Conservation (phyloP, 1,140 invertebrate species). For the Oryctes rhinoceros region DNA sequence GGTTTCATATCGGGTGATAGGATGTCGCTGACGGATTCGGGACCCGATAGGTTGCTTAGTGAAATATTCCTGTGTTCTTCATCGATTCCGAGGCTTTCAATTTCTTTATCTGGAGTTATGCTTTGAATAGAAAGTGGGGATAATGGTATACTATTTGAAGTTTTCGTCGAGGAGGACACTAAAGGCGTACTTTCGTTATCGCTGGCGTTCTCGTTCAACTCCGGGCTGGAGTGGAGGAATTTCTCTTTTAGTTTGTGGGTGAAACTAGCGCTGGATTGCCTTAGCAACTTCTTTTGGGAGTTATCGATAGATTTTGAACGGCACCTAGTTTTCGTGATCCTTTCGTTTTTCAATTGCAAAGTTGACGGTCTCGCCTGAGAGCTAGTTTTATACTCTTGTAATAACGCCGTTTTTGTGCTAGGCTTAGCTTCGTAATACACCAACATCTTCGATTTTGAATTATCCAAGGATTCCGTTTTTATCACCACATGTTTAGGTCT, state of each 20-base stretch:
- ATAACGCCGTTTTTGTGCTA: neutral
- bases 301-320: constrained; percentile 59
- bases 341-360: constrained; percentile 47
- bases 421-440: constrained; percentile 31
- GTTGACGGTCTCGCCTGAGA: constrained; percentile 49
- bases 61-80: constrained; percentile 31
- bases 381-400: constrained; percentile 35
- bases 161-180: constrained; percentile 54
- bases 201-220: constrained; percentile 55
- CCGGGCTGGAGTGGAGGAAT: constrained; percentile 58
- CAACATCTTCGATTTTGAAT: constrained; percentile 11
- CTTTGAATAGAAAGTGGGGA: constrained; percentile 54
- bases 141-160: constrained; percentile 51
- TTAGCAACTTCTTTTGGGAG: constrained; percentile 45
- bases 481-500: constrained; percentile 56
- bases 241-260: constrained; percentile 61
- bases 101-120: constrained; percentile 49
- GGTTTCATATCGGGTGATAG: constrained; percentile 22
- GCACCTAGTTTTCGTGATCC: constrained; percentile 44
- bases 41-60: neutral
- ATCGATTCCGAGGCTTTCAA: neutral
- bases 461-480: constrained; percentile 47
- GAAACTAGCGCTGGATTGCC: constrained; percentile 57
- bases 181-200: constrained; percentile 62
- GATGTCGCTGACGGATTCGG: neutral